Conservation (phyloP, 2,113 vertebrate species). For the Caracal caracal region DNA sequence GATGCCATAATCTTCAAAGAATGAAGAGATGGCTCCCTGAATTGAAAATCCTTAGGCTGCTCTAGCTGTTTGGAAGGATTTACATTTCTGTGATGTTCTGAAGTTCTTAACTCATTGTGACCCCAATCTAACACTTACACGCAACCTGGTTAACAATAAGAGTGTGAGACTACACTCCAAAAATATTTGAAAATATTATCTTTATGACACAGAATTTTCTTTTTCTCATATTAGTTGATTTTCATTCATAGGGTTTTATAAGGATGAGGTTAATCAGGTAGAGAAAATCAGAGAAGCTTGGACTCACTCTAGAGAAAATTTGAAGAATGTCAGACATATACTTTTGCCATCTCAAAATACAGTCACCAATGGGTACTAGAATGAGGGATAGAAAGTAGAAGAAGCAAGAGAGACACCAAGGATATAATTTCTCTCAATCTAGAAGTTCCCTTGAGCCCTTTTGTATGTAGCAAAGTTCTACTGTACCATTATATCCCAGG, state of each 20-base stretch:
- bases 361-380: background rate
- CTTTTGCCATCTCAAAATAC: background rate
- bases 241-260: background rate
- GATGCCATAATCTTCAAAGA: conserved; percentile 66
- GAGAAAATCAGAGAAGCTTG: background rate
- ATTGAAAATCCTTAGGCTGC: conserved; percentile 31
- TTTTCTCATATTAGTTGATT: conserved; percentile 19
- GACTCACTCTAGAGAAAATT: background rate
- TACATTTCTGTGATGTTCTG: conserved; percentile 31
- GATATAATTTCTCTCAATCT: background rate
- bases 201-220: background rate
- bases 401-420: background rate
- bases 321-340: background rate
- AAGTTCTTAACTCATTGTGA: conserved; percentile 34
- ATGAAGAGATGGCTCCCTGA: background rate
- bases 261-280: background rate
- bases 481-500: background rate
- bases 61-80: conserved; percentile 26
- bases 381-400: background rate
- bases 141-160: background rate
- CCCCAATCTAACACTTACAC: background rate
- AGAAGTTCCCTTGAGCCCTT: background rate
- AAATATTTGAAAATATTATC: background rate
- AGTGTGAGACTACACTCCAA: background rate
- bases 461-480: background rate